Percentiles rank a stretch among this genome's conserved stretches.
Conservation (phyloP, 1,140 invertebrate genomes). For the Galleria mellonella region DNA sequence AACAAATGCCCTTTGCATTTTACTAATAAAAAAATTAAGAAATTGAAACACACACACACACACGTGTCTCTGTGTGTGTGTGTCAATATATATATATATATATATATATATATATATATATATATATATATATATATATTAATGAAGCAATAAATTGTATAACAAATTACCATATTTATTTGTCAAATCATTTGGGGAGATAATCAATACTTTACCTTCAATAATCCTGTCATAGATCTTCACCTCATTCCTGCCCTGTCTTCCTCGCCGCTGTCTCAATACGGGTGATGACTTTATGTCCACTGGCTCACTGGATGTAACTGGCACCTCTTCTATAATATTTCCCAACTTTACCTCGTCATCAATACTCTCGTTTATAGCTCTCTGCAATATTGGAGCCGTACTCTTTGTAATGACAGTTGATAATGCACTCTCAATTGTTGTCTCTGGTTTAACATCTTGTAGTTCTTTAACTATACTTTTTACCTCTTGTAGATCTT, state of each 20-base stretch:
- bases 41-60: no score
- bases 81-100: no score
- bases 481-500: slow-evolving; percentile 6
- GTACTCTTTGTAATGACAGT: slow-evolving; percentile 29
- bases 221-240: slow-evolving; percentile 71
- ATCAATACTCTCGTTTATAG: slow-evolving; percentile 12
- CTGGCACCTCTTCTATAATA: slow-evolving; percentile 27
- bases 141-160: no score
- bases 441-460: slow-evolving; percentile 9
- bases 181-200: no score
- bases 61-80: no score
- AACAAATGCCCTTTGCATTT: no score
- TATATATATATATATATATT: no score
- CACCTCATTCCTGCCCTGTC: slow-evolving; percentile 61
- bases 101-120: no score
- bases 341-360: slow-evolving; percentile 11
- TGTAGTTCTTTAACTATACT: no score
- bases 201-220: slow-evolving; percentile 40
- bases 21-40: no score
- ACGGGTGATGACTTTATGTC: slow-evolving; percentile 46
- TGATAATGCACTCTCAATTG: slow-evolving; percentile 11
- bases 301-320: slow-evolving; percentile 27
- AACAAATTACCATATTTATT: no score
- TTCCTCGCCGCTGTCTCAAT: slow-evolving; percentile 47
- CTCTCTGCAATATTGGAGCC: slow-evolving; percentile 35